Conservation (phyloP, 2,888 invertebrate genomes). For the Limnephilus auricula region DNA sequence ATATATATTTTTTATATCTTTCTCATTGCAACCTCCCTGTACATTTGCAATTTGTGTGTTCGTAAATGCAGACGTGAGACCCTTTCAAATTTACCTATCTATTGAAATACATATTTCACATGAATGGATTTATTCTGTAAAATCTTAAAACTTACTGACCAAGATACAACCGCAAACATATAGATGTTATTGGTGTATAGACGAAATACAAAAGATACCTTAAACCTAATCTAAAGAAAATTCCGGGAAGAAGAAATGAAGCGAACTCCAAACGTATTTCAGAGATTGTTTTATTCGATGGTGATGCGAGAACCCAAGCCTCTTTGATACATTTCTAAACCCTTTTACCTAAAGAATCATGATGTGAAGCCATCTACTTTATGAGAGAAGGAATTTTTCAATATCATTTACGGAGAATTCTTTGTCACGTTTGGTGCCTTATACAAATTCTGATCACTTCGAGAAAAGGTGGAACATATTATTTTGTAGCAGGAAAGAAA, state of each 20-base stretch:
- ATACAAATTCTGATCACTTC: background rate
- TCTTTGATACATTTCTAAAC: background rate
- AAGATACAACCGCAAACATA: too few relatives aligned
- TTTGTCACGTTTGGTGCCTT: background rate
- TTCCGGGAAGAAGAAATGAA: background rate
- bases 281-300: conserved; percentile 2
- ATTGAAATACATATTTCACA: background rate
- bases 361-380: conserved; percentile 2
- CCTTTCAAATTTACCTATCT: background rate
- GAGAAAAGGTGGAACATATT: background rate
- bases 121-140: background rate
- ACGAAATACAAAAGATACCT: background rate
- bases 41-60: too few relatives aligned
- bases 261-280: background rate
- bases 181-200: too few relatives aligned
- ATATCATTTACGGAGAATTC: background rate
- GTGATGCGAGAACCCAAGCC: background rate
- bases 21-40: too few relatives aligned
- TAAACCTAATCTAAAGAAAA: background rate
- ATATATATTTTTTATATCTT: too few relatives aligned
- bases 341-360: background rate
- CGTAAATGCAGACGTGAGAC: too few relatives aligned
- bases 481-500: background rate
- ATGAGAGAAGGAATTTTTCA: background rate
- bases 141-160: too few relatives aligned